Conservation (phyloP, 2,888 invertebrate species). For the Hartigia nigra region DNA sequence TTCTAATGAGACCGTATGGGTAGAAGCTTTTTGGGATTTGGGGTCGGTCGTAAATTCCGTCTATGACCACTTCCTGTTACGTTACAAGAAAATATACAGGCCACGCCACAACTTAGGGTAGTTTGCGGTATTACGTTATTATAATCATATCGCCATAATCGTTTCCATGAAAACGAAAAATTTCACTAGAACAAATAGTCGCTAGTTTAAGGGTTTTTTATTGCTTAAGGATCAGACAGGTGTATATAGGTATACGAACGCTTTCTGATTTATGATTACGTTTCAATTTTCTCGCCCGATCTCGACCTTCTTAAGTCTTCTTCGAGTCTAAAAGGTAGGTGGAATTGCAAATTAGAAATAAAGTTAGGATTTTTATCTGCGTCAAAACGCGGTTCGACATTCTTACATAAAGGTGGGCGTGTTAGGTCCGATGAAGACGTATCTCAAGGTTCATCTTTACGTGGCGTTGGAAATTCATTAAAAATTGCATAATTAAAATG, state of each 20-base stretch:
- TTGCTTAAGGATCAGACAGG: neutral
- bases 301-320: slow-evolving; percentile 12
- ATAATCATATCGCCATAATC: neutral
- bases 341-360: slow-evolving; percentile 24
- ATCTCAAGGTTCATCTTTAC: neutral
- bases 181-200: neutral
- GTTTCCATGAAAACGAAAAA: neutral
- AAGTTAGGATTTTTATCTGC: slow-evolving; percentile 2
- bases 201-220: neutral
- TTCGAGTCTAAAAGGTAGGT: slow-evolving; percentile 16
- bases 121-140: neutral
- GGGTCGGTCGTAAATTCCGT: neutral
- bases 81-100: neutral
- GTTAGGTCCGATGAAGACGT: slow-evolving; percentile 16
- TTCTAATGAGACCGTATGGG: neutral
- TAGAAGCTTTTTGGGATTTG: neutral
- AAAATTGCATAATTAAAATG: slow-evolving; percentile 29
- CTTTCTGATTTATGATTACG: slow-evolving; percentile 2
- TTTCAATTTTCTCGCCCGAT: slow-evolving; percentile 13
- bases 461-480: slow-evolving; percentile 25
- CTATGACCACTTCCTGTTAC: neutral
- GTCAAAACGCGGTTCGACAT: neutral
- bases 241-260: neutral
- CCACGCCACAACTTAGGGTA: neutral
- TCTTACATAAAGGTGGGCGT: slow-evolving; percentile 27